Evolutionary conservation across 2,113 vertebrate genomes (phyloP).

Genomic region (Mustelus asterias): DNA sequence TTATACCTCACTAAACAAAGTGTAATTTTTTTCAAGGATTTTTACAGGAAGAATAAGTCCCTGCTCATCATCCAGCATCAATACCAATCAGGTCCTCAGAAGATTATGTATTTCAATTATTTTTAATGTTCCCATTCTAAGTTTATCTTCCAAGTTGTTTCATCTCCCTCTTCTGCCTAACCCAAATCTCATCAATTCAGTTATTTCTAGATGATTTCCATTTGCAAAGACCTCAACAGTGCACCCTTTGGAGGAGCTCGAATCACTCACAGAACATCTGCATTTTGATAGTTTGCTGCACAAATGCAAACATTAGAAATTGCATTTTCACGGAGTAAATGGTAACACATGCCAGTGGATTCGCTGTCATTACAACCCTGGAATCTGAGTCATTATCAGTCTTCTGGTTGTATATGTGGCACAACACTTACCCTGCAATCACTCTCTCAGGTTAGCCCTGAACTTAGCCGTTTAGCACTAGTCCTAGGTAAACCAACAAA

Average conservation of each 20-base stretch:
- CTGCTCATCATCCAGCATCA: no score
- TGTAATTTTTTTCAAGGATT: not conserved
- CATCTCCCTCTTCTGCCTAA: no score
- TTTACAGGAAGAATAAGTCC: not conserved
- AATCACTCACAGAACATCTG: not conserved
- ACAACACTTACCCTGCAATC: not conserved
- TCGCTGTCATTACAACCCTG: not conserved
- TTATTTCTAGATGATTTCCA: not conserved
- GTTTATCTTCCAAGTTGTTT: no score
- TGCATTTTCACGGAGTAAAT: not conserved
- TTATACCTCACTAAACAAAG: not conserved
- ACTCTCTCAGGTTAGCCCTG: not conserved
- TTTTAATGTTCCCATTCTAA: no score
- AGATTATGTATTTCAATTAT: no score
- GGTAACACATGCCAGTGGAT: not conserved
- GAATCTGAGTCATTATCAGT: not conserved
- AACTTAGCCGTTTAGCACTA: not conserved
- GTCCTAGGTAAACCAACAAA: not conserved
- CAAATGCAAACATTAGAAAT: not conserved
- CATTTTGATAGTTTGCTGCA: not conserved
- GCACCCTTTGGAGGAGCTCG: not conserved
- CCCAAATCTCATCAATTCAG: no score
- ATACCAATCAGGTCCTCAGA: no score
- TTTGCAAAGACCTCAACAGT: not conserved
- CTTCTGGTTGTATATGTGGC: not conserved